Percentiles rank a stretch among this genome's conserved stretches.
Evolutionary conservation across 2,797 vertebrate species (phyloP).

Genomic region (Thaleichthys pacificus): DNA sequence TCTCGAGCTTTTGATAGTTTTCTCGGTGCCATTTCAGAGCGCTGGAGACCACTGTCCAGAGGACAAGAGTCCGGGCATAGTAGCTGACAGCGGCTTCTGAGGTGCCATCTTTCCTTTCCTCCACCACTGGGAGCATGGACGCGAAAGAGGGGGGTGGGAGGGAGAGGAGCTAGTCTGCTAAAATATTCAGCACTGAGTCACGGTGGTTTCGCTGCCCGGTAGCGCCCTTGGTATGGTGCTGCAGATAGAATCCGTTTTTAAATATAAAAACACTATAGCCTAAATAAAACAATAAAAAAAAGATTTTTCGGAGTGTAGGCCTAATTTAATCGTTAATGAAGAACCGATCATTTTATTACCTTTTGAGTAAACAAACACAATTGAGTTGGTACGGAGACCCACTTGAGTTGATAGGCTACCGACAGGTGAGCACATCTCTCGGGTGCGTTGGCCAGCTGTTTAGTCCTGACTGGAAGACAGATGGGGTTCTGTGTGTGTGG

Average conservation of each 20-base stretch:
- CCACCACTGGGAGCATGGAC: conserved; percentile 60
- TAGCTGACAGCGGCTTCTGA: conserved; percentile 54
- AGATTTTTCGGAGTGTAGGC: neutral
- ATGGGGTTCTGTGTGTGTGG: neutral
- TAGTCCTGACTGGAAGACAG: conserved; percentile 25
- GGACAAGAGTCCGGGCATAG: conserved; percentile 52
- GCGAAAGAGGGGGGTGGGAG: neutral
- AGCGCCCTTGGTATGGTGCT: conserved; percentile 47
- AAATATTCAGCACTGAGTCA: conserved; percentile 31
- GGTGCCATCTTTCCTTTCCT: conserved; percentile 73
- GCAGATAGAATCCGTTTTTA: conserved; percentile 11
- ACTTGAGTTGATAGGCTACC: neutral
- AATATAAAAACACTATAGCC: neutral
- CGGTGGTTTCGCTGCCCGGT: conserved; percentile 40
- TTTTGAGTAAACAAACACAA: too few relatives aligned
- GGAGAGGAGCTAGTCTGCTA: conserved; percentile 29
- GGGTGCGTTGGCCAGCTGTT: conserved; percentile 37
- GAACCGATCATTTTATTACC: too few relatives aligned
- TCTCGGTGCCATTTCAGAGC: conserved; percentile 63
- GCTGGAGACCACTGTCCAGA: conserved; percentile 49
- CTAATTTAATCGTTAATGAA: neutral
- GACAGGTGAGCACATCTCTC: conserved; percentile 31
- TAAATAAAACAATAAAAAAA: neutral
- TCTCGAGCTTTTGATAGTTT: conserved; percentile 45
- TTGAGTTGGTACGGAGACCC: too few relatives aligned